Base-by-base conservation (phyloP, 2,797 vertebrate species). In the Molossus alvarezi region DNA sequence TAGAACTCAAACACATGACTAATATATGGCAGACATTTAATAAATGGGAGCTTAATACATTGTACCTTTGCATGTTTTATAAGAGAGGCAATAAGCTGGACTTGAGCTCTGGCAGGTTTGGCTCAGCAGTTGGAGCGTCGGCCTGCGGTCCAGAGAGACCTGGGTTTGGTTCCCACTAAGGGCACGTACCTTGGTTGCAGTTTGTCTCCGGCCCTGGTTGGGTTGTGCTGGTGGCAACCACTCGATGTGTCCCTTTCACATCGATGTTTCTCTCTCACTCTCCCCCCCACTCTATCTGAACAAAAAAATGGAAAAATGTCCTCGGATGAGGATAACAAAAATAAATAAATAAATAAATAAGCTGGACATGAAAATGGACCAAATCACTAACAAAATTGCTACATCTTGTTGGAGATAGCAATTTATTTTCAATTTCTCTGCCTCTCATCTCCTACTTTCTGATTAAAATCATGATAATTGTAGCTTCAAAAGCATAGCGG, bases 351-450 rank as follows among this genome's bases (percentile, higher is more conserved):
- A 33, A 33, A 33, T 33, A 33, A 84, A 96, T 23, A 90, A 79
- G 3, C 37, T 37, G 9, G 8, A 65, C 45, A 27, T 80, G 72
- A 96, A 97, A 86, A 93, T 89, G 17, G 90, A 62, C 12, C 33
- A 62, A 89, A 65, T 87, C 27, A 29, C 37, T 89, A 89, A 87
- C 21, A 84, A 90, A 95, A 90, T 37, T 75, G 33, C 10, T 72
- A 57, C 18, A 88, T 2, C 15, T 13, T 91, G 6, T 48, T 93
- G 53, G 65, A 76, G 67, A 71, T 48, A 10, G 45, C 64, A 73
- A 88, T 76, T 86, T 94, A 75, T 89, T 81, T 89, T 91, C 41
- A 79, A 65, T 37, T 94, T 89, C 89, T 64, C 86, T 96, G 27
- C 71, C 55, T 92, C 25, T 3, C 76, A 15, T 81, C 86, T 83